phyloP scores from a whole-genome alignment of 1,140 invertebrate species.

The Euwallacea fornicatus region DNA sequence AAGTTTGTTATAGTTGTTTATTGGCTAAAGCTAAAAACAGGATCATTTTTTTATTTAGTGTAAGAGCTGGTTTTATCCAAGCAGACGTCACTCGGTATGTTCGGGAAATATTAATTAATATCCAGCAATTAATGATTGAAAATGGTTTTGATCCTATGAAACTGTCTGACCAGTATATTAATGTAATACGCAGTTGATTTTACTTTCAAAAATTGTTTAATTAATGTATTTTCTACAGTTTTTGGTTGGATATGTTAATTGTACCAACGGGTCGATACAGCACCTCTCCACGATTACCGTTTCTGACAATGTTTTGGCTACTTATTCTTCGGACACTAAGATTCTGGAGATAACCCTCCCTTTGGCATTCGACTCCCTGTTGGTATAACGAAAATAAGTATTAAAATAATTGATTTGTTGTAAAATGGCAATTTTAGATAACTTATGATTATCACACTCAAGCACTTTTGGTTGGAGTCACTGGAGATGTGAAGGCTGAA shows the following conservation, averaged over 20 bases:
- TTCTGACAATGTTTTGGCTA: conserved; percentile 15
- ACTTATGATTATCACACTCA: conserved; percentile 33
- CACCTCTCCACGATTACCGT: conserved; percentile 33
- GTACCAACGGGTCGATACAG: conserved; percentile 35
- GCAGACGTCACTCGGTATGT: conserved; percentile 30
- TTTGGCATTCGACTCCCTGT: conserved; percentile 30
- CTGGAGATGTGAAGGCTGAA: conserved; percentile 32
- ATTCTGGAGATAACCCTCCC: conserved; percentile 25
- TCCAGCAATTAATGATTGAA: conserved; percentile 14
- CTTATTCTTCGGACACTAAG: conserved; percentile 21
- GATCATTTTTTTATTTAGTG: conserved; percentile 20
- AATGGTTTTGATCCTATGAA: conserved; percentile 28
- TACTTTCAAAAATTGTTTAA: not conserved
- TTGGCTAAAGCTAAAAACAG: not conserved
- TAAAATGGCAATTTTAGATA: conserved; percentile 26
- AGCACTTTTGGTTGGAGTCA: conserved; percentile 21
- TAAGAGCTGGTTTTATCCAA: conserved; percentile 5
- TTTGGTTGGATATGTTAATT: conserved; percentile 7
- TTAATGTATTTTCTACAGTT: conserved; percentile 14
- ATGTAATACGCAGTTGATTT: conserved; percentile 11
- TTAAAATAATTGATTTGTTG: not conserved
- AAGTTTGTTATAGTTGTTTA: not conserved
- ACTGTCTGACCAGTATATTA: conserved; percentile 16
- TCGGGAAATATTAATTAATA: conserved; percentile 17
- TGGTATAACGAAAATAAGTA: conserved; percentile 15